These are phyloP conservation scores for Clarias macrocephalus DNA, from an alignment of 2,113 vertebrate genomes.

Conservation along the genomic window DNA sequence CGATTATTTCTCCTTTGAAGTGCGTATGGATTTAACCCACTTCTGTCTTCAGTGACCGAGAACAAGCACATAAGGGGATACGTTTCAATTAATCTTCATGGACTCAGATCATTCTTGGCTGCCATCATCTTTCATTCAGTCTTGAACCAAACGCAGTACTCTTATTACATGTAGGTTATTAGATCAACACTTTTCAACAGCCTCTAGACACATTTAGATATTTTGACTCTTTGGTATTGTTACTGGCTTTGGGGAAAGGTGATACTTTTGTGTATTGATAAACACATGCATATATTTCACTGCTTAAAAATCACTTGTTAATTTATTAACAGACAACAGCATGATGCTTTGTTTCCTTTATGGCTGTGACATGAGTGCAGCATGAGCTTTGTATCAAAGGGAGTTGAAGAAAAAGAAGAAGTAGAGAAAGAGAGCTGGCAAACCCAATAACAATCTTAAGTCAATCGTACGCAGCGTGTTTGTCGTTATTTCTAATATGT, in stretches of 20 bases:
- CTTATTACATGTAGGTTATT: background rate
- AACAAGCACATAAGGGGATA: slow-evolving; percentile 6
- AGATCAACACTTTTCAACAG: background rate
- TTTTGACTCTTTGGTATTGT: background rate
- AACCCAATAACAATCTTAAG: background rate
- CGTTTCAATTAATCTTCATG: background rate
- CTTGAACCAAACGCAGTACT: background rate
- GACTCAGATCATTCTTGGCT: background rate
- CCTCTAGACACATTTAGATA: background rate
- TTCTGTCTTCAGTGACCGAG: slow-evolving; percentile 39
- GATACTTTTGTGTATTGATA: background rate
- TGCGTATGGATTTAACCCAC: slow-evolving; percentile 45
- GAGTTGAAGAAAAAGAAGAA: background rate
- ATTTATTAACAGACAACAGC: background rate
- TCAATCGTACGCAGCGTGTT: background rate
- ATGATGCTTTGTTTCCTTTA: background rate
- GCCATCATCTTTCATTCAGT: background rate
- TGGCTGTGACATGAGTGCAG: background rate
- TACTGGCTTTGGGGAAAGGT: background rate
- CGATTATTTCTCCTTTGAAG: slow-evolving; percentile 57
- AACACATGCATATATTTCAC: too few relatives aligned
- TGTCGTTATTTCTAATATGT: background rate
- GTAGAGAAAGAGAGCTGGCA: background rate
- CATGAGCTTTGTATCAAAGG: background rate
- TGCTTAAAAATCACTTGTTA: background rate